These are phyloP conservation scores for Oikopleura vanhoeffeni DNA, from an alignment of 23 tunicate species.

Conservation along the genomic window DNA sequence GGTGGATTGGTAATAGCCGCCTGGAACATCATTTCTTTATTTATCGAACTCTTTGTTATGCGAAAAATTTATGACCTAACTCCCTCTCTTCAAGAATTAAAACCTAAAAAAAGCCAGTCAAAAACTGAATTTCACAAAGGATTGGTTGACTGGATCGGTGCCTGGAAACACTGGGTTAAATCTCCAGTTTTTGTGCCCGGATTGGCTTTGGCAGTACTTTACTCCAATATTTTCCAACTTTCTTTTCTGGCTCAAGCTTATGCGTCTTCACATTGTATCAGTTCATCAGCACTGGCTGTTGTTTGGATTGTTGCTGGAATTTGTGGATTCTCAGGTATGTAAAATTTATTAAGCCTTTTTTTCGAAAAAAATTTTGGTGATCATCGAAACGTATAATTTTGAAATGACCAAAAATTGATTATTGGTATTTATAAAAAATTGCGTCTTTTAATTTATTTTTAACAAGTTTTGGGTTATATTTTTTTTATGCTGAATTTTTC, in stretches of 20 bases:
- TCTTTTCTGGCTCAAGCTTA: slow-evolving; percentile 12
- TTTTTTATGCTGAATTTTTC: too few relatives aligned
- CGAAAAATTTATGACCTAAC: not conserved
- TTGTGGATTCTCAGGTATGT: slow-evolving; percentile 7
- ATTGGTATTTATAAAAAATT: too few relatives aligned
- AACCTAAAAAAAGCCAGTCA: not conserved
- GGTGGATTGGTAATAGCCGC: not conserved
- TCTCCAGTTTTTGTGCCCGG: slow-evolving; percentile 7
- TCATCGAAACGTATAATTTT: too few relatives aligned
- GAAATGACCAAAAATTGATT: too few relatives aligned
- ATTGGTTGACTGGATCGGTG: not conserved
- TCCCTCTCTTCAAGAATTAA: not conserved
- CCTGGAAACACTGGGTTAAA: not conserved
- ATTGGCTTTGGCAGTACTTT: not conserved
- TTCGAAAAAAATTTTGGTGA: too few relatives aligned
- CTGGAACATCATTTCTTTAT: not conserved
- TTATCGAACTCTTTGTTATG: not conserved
- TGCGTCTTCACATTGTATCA: not conserved
- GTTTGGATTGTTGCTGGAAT: not conserved
- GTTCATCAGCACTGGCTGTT: not conserved
- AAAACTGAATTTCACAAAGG: not conserved
- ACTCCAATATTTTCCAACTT: not conserved
- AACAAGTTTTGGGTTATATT: too few relatives aligned
- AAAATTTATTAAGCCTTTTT: not conserved
- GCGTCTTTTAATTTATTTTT: too few relatives aligned